These are phyloP conservation scores for Callionymus lyra DNA, from an alignment of 2,113 vertebrate species.

Conservation along the genomic window DNA sequence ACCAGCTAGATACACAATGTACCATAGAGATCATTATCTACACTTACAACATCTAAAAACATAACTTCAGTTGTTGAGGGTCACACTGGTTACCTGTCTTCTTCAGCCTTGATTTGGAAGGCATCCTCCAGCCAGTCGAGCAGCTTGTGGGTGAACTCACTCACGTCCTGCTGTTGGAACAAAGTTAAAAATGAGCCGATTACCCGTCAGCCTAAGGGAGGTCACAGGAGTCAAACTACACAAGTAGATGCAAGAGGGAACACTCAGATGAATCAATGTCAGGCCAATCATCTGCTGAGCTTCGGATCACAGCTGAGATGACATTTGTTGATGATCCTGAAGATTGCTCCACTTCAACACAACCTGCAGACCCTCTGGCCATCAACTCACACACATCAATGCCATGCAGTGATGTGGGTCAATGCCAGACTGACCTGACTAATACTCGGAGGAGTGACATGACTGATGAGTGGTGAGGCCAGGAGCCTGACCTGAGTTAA, in stretches of 20 bases:
- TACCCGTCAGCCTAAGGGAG: background rate
- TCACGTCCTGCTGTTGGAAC: slow-evolving; percentile 89
- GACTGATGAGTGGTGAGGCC: slow-evolving; percentile 31
- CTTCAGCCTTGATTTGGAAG: slow-evolving; percentile 95
- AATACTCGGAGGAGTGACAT: slow-evolving; percentile 23
- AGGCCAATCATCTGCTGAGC: slow-evolving; percentile 11
- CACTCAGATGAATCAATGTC: slow-evolving; percentile 8
- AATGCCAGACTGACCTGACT: slow-evolving; percentile 24
- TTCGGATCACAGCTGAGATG: slow-evolving; percentile 3
- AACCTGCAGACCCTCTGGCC: background rate
- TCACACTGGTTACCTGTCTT: slow-evolving; percentile 64
- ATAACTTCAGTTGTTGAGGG: too few species aligned
- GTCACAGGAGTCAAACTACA: slow-evolving; percentile 8
- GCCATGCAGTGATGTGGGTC: slow-evolving; percentile 32
- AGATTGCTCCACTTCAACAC: slow-evolving; percentile 22
- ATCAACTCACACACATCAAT: slow-evolving; percentile 21
- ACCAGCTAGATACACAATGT: too few species aligned
- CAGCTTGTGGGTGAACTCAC: slow-evolving; percentile 96
- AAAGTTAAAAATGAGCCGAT: slow-evolving; percentile 4
- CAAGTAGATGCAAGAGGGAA: slow-evolving; percentile 3
- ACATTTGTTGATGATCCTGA: slow-evolving; percentile 1
- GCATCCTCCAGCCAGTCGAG: slow-evolving; percentile 97
- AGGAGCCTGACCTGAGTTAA: slow-evolving; percentile 23
- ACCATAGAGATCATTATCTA: too few species aligned
- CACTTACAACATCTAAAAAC: too few species aligned